Percentiles rank a stretch among this genome's conserved stretches.
Evolutionary conservation across 2,888 invertebrate genomes (phyloP).

Genomic region (Smittia aterrima): DNA sequence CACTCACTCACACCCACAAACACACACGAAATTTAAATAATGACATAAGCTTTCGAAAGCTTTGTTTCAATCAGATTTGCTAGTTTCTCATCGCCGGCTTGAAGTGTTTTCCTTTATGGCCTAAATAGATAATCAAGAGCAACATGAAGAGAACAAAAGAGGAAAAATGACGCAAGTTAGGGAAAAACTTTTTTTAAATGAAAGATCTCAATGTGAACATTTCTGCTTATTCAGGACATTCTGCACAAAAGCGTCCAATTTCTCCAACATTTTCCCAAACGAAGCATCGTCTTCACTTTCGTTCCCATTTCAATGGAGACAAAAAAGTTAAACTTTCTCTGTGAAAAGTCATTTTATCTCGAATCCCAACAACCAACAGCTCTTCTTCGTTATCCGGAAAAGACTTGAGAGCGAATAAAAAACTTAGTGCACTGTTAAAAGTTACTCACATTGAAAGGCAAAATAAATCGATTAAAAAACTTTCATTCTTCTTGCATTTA

Average conservation of each 20-base stretch:
- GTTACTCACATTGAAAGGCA: not conserved
- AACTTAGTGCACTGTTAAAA: constrained; percentile 23
- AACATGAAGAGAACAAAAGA: not conserved
- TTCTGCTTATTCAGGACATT: constrained; percentile 1
- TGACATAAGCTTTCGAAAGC: not conserved
- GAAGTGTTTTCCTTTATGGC: not conserved
- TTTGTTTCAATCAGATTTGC: not conserved
- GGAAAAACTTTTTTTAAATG: not conserved
- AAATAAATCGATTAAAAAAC: not conserved
- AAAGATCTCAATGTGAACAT: constrained; percentile 19
- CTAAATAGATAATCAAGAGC: not conserved
- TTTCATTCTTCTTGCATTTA: not conserved
- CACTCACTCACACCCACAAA: not conserved
- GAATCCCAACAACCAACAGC: not conserved
- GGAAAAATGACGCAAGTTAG: not conserved
- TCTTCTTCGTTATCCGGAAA: not conserved
- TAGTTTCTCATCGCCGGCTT: not conserved
- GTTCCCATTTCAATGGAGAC: not conserved
- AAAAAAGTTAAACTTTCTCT: not conserved
- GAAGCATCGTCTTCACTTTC: not conserved
- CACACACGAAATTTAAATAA: not conserved
- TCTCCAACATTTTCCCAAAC: not conserved
- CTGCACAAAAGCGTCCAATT: not conserved
- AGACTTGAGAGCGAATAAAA: not conserved
- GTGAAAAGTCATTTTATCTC: not conserved